phyloP scores from a whole-genome alignment of 2,888 invertebrate genomes.

The Brachyopa scutellaris region DNA sequence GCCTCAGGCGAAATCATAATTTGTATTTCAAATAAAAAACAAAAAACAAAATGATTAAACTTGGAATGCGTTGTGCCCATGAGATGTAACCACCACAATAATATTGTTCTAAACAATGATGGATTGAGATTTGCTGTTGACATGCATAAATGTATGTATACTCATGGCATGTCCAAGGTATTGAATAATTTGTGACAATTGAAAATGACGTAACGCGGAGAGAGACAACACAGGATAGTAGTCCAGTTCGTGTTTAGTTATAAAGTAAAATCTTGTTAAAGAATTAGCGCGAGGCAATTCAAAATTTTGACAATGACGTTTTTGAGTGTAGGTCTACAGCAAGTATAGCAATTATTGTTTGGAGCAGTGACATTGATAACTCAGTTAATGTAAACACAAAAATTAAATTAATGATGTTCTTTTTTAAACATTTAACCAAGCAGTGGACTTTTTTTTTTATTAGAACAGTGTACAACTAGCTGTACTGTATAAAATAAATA shows the following conservation, averaged over 20 bases:
- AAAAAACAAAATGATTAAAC: conserved; percentile 7
- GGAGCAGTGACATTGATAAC: no score
- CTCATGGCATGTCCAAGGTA: conserved; percentile 48
- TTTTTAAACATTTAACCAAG: no score
- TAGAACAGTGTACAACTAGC: no score
- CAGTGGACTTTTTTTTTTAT: no score
- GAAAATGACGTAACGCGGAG: conserved; percentile 11
- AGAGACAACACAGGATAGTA: conserved; percentile 8
- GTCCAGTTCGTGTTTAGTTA: conserved; percentile 20
- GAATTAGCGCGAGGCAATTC: conserved; percentile 31
- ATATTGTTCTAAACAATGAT: conserved; percentile 58
- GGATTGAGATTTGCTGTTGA: conserved; percentile 56
- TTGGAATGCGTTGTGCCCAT: conserved; percentile 14
- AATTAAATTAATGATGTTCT: no score
- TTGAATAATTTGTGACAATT: conserved; percentile 48
- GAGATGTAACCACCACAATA: conserved; percentile 21
- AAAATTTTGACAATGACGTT: not conserved
- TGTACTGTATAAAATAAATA: no score
- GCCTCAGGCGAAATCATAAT: conserved; percentile 39
- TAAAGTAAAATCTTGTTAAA: conserved; percentile 26
- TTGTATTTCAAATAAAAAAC: conserved; percentile 13
- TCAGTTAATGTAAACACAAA: no score
- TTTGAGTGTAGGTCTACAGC: no score
- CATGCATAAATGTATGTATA: no score
- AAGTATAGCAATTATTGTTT: no score